Evolutionary conservation across 1,140 invertebrate species (phyloP), one percentile per base, ranked within the genome.

Genomic region (Hylaeus volcanicus): DNA sequence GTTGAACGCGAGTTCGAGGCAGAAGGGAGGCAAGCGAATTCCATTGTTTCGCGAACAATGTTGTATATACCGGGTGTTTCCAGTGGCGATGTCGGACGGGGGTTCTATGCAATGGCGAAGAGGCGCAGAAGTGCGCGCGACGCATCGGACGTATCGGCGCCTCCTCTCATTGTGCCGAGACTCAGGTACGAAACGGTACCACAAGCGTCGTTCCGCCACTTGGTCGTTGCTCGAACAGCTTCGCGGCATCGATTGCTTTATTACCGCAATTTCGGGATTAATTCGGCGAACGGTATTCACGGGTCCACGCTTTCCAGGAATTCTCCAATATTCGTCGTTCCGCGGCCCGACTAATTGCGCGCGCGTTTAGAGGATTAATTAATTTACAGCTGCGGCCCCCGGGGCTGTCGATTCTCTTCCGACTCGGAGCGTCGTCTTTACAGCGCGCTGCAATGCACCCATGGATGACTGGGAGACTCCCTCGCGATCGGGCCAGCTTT

Each of bases 21-120:
- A 37, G 15, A 3, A 15, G 64, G 60, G 56, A 15, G 37, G 61
- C 37, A 41, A 26, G 26, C 37, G 56, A 80, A 80, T 63, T 78
- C 85, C 61, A 87, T 89, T 89, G 88, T 89, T 89, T 89, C 64
- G 41, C 39, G 77, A 89, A 89, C 86, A 89, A 89, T 88, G 78
- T 81, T 86, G 73, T 78, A 82, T 78, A 82, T 79, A 86, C 80
- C 73, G 78, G 76, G 74, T 84, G 76, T 81, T 86, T 79, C 79
- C 70, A 83, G 74, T 61, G 69, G 26, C 55, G 39, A 64, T 66
- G 65, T 60, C 43, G 14, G 64, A 65, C 51, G 26, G 26, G 26
- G 26, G 45, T 41, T 65, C 60, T 48, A 55, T 43, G 15, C 5
- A 37, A 9, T 26, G 26, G 26, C 26, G 60, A 64, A 79, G 43